Conservation (phyloP, 2,113 vertebrate genomes). For the Azemiops feae region DNA sequence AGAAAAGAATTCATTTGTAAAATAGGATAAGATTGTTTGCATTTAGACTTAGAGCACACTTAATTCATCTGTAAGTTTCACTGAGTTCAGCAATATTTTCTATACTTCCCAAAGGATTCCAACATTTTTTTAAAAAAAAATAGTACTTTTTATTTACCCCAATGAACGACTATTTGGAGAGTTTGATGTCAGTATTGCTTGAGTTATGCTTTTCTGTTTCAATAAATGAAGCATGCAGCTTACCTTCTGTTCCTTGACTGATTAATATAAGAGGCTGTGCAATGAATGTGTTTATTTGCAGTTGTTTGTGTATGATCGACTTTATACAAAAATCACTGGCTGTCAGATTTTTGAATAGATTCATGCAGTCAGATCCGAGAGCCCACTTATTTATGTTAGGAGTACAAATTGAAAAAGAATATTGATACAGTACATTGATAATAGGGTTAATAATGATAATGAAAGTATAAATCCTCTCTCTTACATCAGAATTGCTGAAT, state of each 20-base stretch:
- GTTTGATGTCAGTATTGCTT: background rate
- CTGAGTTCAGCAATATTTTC: background rate
- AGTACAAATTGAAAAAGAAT: slow-evolving; percentile 44
- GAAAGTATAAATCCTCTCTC: background rate
- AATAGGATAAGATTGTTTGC: background rate
- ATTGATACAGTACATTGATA: slow-evolving; percentile 37
- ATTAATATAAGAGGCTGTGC: slow-evolving; percentile 44
- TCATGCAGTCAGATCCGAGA: slow-evolving; percentile 53
- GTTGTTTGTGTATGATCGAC: slow-evolving; percentile 61
- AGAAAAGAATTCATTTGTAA: background rate
- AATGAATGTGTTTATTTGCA: slow-evolving; percentile 61
- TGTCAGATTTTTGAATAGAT: slow-evolving; percentile 56
- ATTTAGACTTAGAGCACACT: background rate
- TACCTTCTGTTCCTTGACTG: slow-evolving; percentile 41
- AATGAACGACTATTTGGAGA: slow-evolving; percentile 53
- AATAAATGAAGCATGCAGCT: slow-evolving; percentile 47
- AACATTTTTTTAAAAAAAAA: slow-evolving; percentile 53
- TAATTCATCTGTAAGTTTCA: background rate
- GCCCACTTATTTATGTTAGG: slow-evolving; percentile 55
- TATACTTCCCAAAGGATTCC: slow-evolving; percentile 52
- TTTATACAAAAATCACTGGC: slow-evolving; percentile 53
- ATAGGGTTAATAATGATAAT: slow-evolving; percentile 4
- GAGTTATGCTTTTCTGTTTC: slow-evolving; percentile 24
- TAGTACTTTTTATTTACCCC: background rate
- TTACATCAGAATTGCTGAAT: slow-evolving; percentile 28